These are phyloP conservation scores for Sphaerodactylus townsendi DNA, from an alignment of 2,113 vertebrate genomes.

Conservation along the genomic window DNA sequence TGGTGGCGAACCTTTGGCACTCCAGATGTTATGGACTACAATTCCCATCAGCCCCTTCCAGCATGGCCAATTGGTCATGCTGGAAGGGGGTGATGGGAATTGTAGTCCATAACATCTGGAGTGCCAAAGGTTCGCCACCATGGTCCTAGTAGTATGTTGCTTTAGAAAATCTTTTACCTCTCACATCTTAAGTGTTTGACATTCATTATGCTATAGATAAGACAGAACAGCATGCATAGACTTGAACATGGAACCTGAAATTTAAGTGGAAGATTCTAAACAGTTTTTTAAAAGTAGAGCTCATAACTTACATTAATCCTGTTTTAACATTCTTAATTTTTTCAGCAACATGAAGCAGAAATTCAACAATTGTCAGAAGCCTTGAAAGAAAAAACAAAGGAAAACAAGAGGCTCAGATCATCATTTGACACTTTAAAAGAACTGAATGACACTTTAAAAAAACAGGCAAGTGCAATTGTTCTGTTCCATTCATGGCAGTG, in stretches of 20 bases:
- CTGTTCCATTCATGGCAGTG: constrained; percentile 1
- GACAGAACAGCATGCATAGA: background rate
- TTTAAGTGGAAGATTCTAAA: background rate
- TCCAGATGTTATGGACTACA: too few relatives aligned
- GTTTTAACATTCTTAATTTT: constrained; percentile 15
- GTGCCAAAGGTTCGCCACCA: too few relatives aligned
- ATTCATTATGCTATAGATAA: background rate
- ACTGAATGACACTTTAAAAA: constrained; percentile 85
- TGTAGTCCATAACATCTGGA: too few relatives aligned
- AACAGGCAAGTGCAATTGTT: constrained; percentile 76
- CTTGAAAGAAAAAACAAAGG: constrained; percentile 82
- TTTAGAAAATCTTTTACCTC: background rate
- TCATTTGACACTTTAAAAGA: constrained; percentile 87
- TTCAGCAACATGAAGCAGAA: constrained; percentile 82
- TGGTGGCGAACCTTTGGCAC: too few relatives aligned
- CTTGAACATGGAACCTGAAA: background rate
- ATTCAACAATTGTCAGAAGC: constrained; percentile 77
- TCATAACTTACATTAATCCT: background rate
- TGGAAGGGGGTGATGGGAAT: too few relatives aligned
- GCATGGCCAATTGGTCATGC: too few relatives aligned
- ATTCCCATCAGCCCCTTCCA: too few relatives aligned
- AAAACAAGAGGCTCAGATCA: constrained; percentile 85
- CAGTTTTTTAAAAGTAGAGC: background rate
- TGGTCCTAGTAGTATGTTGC: background rate
- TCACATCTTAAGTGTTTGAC: background rate